Base-by-base conservation (phyloP, 30 jellyfish, hydroid and myxozoan genomes). In the Sanderia malayensis region DNA sequence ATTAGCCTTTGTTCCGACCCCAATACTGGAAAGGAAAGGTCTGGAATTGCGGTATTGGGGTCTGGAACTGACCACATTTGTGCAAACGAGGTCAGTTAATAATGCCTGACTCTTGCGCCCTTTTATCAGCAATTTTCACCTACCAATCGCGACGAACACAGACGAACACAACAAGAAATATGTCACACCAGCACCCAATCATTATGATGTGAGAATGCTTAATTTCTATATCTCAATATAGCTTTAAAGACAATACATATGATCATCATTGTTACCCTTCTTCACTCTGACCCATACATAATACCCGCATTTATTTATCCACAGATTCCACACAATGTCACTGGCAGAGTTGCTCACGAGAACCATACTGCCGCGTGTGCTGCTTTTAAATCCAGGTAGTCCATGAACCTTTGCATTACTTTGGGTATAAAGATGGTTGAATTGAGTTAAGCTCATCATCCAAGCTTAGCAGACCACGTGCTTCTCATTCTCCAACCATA, bases 111-210 rank as follows among this genome's bases (percentile, higher is more conserved):
- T n/a, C n/a, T n/a, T n/a, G n/a, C n/a, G n/a, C n/a, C n/a, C n/a
- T n/a, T n/a, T n/a, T n/a, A n/a, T n/a, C 33, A 87, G 96, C 63
- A 74, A 72, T 61, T 87, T 87, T 60, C 96, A 87, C 49, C 53
- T 49, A 41, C 96, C 96, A 32, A 87, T 79, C 22, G 94, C 94
- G 33, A 92, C 74, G 4, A 60, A 73, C 7, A 74, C 59, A 10
- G 92, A 80, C 15, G 31, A 33, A 21, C 52, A 55, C n/a, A 58
- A 17, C 19, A 46, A 46, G 30, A 63, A 86, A 57, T 45, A 24
- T 21, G 61, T 74, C 26, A 87, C 94, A 2, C 96, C 96, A n/a
- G 96, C 95, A 17, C 96, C 96, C 21, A 87, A 87, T 58, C 91
- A 74, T 10, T 87, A 87, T 68, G 45, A 72, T 0, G 96, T 87